Evolutionary conservation across 2,797 vertebrate species (phyloP).

Genomic region (Numenius phaeopus): DNA sequence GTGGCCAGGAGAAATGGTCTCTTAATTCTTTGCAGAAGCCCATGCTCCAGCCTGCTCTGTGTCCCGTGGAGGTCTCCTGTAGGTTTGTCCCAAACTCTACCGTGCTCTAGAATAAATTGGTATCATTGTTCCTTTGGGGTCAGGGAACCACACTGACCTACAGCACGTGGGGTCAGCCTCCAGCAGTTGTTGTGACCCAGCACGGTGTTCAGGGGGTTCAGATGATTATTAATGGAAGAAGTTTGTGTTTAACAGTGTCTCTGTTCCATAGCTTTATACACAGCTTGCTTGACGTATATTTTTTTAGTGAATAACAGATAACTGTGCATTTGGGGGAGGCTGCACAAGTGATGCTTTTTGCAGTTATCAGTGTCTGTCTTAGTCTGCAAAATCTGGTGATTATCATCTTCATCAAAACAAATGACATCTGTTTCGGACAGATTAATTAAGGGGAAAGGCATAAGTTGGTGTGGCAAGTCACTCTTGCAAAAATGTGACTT

Average conservation of each 20-base stretch:
- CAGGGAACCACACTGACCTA: fast-evolving
- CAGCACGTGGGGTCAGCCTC: not conserved
- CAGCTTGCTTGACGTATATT: fast-evolving
- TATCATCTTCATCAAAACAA: slow-evolving; percentile 19
- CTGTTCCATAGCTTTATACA: not conserved
- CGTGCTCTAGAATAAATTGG: not conserved
- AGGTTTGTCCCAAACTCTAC: not conserved
- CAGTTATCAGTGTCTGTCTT: not conserved
- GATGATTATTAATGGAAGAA: not conserved
- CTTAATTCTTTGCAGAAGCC: not conserved
- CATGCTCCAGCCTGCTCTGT: not conserved
- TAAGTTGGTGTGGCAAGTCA: slow-evolving; percentile 7
- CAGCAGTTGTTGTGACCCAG: not conserved
- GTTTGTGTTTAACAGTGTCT: not conserved
- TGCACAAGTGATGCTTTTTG: not conserved
- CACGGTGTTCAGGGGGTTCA: fast-evolving
- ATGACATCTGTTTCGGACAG: slow-evolving; percentile 6
- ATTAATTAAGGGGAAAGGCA: slow-evolving; percentile 26
- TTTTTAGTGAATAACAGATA: not conserved
- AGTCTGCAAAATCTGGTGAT: not conserved
- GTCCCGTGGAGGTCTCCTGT: not conserved
- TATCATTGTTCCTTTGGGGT: not conserved
- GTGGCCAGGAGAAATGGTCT: not conserved
- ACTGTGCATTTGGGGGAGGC: not conserved
- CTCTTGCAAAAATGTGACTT: slow-evolving; percentile 13